Evolutionary conservation across 1,140 invertebrate species (phyloP).

Genomic region (Euschistus heros): DNA sequence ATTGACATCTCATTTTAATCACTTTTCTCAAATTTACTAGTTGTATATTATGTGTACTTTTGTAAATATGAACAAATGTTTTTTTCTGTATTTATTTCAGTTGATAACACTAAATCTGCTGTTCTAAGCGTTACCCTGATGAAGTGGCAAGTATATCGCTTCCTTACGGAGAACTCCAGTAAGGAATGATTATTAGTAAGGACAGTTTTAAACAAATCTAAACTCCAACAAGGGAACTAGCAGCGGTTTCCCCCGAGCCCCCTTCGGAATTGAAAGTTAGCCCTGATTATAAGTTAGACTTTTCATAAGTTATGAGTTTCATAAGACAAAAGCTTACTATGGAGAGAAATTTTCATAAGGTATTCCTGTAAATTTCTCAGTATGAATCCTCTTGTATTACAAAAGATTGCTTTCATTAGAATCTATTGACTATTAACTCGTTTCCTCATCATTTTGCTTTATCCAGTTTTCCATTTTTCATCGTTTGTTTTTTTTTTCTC

Average conservation of each 20-base stretch:
- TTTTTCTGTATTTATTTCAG: too few species aligned
- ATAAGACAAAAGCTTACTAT: constrained; percentile 8
- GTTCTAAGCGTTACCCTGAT: too few species aligned
- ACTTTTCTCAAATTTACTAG: too few species aligned
- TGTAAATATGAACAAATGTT: too few species aligned
- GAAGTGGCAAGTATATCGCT: too few species aligned
- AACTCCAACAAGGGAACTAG: background rate
- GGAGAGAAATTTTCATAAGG: constrained; percentile 4
- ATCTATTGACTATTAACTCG: constrained; percentile 7
- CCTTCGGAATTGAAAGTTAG: constrained; percentile 1
- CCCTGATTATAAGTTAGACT: constrained; percentile 2
- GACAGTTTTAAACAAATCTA: background rate
- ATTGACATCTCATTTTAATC: too few species aligned
- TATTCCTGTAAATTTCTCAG: constrained; percentile 6
- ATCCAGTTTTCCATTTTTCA: background rate
- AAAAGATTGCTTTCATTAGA: constrained; percentile 10
- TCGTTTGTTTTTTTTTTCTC: background rate
- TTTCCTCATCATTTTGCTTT: background rate
- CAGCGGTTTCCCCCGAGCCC: background rate
- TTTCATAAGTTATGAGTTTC: constrained; percentile 10
- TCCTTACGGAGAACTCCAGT: too few species aligned
- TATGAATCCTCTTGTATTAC: constrained; percentile 4
- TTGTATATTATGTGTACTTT: too few species aligned
- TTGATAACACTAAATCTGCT: too few species aligned
- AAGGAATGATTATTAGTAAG: too few species aligned